phyloP scores from a whole-genome alignment of 1,140 invertebrate species.

The Monomorium pharaonis region DNA sequence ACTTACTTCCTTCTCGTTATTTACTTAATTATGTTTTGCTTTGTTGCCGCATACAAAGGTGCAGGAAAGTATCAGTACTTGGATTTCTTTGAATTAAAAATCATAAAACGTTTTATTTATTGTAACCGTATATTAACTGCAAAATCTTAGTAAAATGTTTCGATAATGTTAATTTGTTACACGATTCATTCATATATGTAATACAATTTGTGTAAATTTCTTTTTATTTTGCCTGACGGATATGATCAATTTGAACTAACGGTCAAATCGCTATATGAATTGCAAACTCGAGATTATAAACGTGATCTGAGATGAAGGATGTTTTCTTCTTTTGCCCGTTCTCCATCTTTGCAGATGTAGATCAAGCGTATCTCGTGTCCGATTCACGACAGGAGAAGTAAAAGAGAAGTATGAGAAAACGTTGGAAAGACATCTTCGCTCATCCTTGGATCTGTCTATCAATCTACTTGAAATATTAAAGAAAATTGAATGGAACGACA shows the following conservation, averaged over 20 bases:
- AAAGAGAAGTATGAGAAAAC: neutral
- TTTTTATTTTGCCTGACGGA: neutral
- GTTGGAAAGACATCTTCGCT: neutral
- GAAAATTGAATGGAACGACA: neutral
- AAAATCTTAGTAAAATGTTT: neutral
- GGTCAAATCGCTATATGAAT: neutral
- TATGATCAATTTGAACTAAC: neutral
- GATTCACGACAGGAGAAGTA: neutral
- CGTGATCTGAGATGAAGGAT: neutral
- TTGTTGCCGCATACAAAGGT: slow-evolving; percentile 14
- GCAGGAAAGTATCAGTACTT: neutral
- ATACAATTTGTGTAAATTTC: neutral
- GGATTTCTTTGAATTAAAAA: neutral
- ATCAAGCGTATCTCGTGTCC: neutral
- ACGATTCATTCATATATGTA: neutral
- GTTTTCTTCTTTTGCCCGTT: neutral
- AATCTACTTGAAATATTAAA: slow-evolving; percentile 48
- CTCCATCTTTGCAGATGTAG: neutral
- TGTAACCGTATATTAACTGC: neutral
- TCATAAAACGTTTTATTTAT: neutral
- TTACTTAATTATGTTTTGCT: slow-evolving; percentile 48
- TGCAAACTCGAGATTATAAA: neutral
- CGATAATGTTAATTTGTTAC: neutral
- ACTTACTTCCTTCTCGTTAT: slow-evolving; percentile 27
- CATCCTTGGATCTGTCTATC: neutral